phyloP scores from a whole-genome alignment of 2,113 vertebrate species.

The Labeo catla region DNA sequence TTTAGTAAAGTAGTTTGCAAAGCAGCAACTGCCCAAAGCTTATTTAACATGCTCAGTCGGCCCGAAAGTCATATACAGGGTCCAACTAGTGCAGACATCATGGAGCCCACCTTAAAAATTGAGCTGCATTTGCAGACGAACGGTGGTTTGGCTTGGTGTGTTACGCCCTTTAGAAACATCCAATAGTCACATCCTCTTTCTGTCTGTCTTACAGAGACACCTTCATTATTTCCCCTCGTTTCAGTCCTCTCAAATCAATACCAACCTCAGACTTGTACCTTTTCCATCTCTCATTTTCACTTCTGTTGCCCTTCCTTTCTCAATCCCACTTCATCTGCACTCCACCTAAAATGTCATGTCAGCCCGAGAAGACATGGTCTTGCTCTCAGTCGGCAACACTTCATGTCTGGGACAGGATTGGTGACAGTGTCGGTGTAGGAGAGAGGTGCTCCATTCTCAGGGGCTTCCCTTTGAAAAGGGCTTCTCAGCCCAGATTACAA shows the following conservation, averaged over 20 bases:
- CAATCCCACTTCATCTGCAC: conserved; percentile 35
- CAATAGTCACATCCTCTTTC: neutral
- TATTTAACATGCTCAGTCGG: neutral
- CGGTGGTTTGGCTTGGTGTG: neutral
- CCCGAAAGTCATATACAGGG: neutral
- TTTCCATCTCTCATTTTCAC: conserved; percentile 1
- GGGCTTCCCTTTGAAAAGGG: conserved; percentile 40
- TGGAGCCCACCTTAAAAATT: neutral
- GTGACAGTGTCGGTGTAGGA: neutral
- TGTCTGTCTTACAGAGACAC: conserved; percentile 11
- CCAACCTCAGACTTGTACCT: neutral
- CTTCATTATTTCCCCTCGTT: conserved; percentile 17
- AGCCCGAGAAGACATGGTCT: conserved; percentile 37
- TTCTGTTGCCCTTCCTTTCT: conserved; percentile 30
- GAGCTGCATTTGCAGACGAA: neutral
- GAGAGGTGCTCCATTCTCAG: conserved; percentile 26
- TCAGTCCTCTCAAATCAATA: neutral
- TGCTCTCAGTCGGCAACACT: conserved; percentile 2
- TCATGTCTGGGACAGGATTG: conserved; percentile 34
- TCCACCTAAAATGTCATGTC: conserved; percentile 53
- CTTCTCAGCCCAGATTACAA: conserved; percentile 41
- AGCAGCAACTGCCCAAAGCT: neutral
- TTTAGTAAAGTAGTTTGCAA: too few species aligned
- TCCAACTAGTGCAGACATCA: neutral
- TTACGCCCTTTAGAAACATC: neutral